phyloP scores from a whole-genome alignment of 2,888 invertebrate genomes.

The Yponomeuta plumbellus region DNA sequence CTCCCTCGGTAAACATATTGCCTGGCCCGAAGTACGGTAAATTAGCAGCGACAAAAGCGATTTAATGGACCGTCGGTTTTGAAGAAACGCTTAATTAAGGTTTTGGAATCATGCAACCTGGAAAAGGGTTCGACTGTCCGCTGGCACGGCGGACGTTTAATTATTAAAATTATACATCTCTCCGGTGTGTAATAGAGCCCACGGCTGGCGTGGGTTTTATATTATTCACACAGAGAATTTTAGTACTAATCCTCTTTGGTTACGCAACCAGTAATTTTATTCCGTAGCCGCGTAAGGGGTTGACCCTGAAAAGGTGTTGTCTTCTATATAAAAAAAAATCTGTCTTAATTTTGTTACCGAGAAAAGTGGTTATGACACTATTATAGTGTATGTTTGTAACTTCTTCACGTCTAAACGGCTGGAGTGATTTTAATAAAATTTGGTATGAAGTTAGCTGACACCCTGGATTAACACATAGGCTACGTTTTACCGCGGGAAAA shows the following conservation, averaged over 20 bases:
- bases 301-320: no score
- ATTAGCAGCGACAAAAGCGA: slow-evolving; percentile 41
- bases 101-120: slow-evolving; percentile 33
- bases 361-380: no score
- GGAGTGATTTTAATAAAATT: no score
- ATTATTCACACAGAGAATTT: slow-evolving; percentile 3
- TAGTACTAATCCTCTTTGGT: neutral
- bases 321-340: no score
- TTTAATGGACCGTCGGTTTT: slow-evolving; percentile 36
- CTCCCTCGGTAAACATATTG: slow-evolving; percentile 11
- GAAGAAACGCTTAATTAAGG: slow-evolving; percentile 39
- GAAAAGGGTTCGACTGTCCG: slow-evolving; percentile 30
- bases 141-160: neutral
- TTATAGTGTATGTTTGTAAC: no score
- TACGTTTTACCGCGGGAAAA: no score
- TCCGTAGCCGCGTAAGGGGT: no score
- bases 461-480: no score
- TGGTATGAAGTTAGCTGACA: no score
- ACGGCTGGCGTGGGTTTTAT: neutral
- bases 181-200: neutral
- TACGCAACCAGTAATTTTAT: neutral
- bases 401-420: no score
- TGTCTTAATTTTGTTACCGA: no score
- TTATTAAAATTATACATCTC: slow-evolving; percentile 11
- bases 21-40: slow-evolving; percentile 32